Evolutionary conservation across 2,797 vertebrate species (phyloP).

Genomic region (Heteromormyrus szaboi): DNA sequence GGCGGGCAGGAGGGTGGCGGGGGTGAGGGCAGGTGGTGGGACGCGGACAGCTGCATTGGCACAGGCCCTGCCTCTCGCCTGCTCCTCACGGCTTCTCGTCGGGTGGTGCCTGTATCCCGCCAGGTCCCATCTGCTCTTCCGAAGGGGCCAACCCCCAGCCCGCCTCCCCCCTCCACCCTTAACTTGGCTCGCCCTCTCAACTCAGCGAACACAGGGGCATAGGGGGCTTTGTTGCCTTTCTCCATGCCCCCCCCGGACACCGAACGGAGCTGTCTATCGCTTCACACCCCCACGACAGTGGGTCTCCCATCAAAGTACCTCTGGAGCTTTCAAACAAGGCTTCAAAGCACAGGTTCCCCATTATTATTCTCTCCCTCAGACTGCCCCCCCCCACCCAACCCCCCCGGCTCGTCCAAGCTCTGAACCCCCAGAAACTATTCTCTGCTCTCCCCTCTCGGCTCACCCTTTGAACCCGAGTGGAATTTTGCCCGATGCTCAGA

Average conservation of each 20-base stretch:
- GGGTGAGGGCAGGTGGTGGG: slow-evolving; percentile 48
- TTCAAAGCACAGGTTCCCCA: neutral
- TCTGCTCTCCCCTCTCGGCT: neutral
- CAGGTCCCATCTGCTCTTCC: slow-evolving; percentile 56
- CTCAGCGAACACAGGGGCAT: neutral
- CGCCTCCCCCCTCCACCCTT: neutral
- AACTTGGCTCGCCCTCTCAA: neutral
- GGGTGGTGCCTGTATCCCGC: slow-evolving; percentile 51
- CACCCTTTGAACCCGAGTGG: slow-evolving; percentile 10
- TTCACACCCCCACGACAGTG: neutral
- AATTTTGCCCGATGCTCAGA: neutral
- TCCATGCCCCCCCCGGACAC: slow-evolving; percentile 9
- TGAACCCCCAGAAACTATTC: slow-evolving; percentile 1
- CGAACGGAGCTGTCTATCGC: slow-evolving; percentile 11
- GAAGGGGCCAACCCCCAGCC: slow-evolving; percentile 25
- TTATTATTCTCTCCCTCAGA: neutral
- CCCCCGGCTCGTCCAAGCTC: neutral
- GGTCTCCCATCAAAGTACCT: neutral
- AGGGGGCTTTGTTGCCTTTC: slow-evolving; percentile 21
- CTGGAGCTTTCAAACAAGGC: neutral
- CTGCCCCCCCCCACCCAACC: neutral
- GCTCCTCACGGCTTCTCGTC: slow-evolving; percentile 53
- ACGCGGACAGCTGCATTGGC: slow-evolving; percentile 58
- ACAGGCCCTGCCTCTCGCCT: slow-evolving; percentile 55
- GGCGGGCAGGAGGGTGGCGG: neutral